Evolutionary conservation across 2,888 invertebrate species (phyloP).

Genomic region (Scaptomyza parva): DNA sequence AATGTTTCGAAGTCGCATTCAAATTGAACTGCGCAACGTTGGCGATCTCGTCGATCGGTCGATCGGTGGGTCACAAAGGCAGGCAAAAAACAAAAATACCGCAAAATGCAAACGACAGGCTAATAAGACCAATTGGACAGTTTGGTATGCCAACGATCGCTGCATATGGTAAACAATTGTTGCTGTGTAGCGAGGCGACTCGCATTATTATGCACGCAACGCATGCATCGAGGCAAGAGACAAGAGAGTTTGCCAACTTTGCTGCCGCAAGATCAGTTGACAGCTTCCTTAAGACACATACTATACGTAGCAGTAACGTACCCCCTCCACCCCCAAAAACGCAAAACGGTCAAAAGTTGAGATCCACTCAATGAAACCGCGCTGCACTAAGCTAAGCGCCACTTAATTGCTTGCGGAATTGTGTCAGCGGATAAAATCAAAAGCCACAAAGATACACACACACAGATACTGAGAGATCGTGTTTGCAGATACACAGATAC

Average conservation of each 20-base stretch:
- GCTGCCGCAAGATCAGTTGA: conserved; percentile 49
- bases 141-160: conserved; percentile 72
- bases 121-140: conserved; percentile 80
- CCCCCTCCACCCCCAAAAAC: too few relatives aligned
- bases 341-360: conserved; percentile 52
- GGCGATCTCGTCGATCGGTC: conserved; percentile 8
- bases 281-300: conserved; percentile 72
- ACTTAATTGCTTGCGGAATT: conserved; percentile 77
- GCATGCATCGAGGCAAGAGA: too few relatives aligned
- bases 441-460: conserved; percentile 43
- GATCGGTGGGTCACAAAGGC: conserved; percentile 48
- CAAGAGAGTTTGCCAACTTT: not conserved
- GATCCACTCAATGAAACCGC: conserved; percentile 6
- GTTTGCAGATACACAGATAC: conserved; percentile 62
- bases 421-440: conserved; percentile 75
- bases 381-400: too few relatives aligned
- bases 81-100: conserved; percentile 32
- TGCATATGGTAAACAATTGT: conserved; percentile 82
- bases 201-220: conserved; percentile 66
- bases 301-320: too few relatives aligned
- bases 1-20: conserved; percentile 75
- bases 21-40: conserved; percentile 60
- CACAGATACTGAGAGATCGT: conserved; percentile 70
- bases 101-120: conserved; percentile 81
- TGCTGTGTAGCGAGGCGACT: conserved; percentile 23